Evolutionary conservation across 2,888 invertebrate genomes (phyloP).

Genomic region (Celastrina argiolus): DNA sequence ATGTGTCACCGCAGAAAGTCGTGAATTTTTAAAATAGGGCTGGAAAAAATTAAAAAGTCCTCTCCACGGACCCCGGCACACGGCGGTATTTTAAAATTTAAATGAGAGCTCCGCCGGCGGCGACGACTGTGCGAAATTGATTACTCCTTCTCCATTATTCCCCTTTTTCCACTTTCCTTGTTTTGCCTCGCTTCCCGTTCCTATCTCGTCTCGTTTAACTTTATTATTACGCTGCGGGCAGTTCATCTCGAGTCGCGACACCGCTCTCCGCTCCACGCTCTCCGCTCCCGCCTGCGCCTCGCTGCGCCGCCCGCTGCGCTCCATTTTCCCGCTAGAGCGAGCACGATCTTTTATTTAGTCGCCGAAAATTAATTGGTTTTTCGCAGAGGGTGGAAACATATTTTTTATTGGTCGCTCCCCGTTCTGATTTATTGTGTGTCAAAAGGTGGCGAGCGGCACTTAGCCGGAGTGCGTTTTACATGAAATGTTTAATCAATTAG

Average conservation of each 20-base stretch:
- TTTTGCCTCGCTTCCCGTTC: slow-evolving; percentile 61
- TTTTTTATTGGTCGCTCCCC: slow-evolving; percentile 76
- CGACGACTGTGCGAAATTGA: slow-evolving; percentile 75
- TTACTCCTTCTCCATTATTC: slow-evolving; percentile 77
- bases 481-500: slow-evolving; percentile 46
- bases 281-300: slow-evolving; percentile 35
- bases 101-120: slow-evolving; percentile 69
- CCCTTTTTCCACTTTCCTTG: slow-evolving; percentile 70
- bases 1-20: slow-evolving; percentile 69
- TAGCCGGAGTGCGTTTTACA: slow-evolving; percentile 66
- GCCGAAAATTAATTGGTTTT: slow-evolving; percentile 78
- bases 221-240: slow-evolving; percentile 59
- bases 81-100: slow-evolving; percentile 74
- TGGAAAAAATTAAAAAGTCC: slow-evolving; percentile 74
- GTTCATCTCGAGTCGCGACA: slow-evolving; percentile 23
- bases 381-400: slow-evolving; percentile 76
- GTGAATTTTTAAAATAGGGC: slow-evolving; percentile 73
- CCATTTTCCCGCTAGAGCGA: slow-evolving; percentile 63
- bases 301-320: slow-evolving; percentile 34
- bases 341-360: slow-evolving; percentile 71
- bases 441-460: slow-evolving; percentile 77
- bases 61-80: slow-evolving; percentile 64
- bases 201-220: slow-evolving; percentile 69
- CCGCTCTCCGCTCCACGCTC: not conserved
- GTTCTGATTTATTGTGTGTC: slow-evolving; percentile 76